Evolutionary conservation across 2,888 invertebrate genomes (phyloP).

Genomic region (Melinaea marsaeus): DNA sequence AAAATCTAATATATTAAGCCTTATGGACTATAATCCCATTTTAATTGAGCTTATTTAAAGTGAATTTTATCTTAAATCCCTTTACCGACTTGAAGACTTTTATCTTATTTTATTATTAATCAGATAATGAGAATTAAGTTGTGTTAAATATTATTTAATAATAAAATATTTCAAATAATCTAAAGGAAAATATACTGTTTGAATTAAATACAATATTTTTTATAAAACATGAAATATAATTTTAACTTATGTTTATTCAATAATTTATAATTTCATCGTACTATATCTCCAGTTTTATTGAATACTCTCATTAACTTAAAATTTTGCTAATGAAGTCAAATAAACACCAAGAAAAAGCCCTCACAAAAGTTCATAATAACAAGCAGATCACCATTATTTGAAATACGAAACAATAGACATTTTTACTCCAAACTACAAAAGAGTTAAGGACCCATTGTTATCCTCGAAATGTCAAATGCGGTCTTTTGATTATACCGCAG

Average conservation of each 20-base stretch:
- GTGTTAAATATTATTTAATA: not conserved
- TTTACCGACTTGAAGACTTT: slow-evolving; percentile 21
- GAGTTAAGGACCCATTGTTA: slow-evolving; percentile 3
- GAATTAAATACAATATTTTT: too few species aligned
- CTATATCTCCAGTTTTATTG: too few species aligned
- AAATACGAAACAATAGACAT: slow-evolving; percentile 4
- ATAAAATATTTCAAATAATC: too few species aligned
- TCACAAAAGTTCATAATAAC: not conserved
- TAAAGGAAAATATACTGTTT: too few species aligned
- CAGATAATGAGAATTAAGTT: not conserved
- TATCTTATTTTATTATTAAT: slow-evolving; percentile 22
- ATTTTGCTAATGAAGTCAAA: not conserved
- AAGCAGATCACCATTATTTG: not conserved
- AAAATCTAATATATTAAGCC: too few species aligned
- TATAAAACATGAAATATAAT: too few species aligned
- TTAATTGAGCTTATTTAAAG: slow-evolving; percentile 57
- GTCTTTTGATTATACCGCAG: slow-evolving; percentile 4
- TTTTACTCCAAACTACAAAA: slow-evolving; percentile 1
- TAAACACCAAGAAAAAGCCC: not conserved
- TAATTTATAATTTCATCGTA: too few species aligned
- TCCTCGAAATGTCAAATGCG: not conserved
- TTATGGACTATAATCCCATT: slow-evolving; percentile 44
- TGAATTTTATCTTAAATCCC: slow-evolving; percentile 43
- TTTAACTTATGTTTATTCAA: too few species aligned
- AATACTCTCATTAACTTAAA: too few species aligned